Conservation (phyloP, 2,113 vertebrate species). For the Centropristis striata region DNA sequence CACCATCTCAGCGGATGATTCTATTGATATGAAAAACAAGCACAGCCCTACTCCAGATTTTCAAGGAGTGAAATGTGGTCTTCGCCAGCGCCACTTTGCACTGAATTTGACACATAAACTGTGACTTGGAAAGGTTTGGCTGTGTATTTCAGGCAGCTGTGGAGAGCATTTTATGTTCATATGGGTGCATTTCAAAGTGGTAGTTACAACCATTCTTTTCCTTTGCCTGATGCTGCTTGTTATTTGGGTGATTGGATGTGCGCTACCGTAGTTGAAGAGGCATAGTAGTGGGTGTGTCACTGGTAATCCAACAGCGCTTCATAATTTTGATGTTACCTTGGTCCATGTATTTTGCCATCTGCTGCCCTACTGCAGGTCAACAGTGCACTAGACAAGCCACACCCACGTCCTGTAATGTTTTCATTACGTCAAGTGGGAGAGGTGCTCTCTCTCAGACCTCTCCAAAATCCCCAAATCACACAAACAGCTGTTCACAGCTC, state of each 20-base stretch:
- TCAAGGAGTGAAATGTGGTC: slow-evolving; percentile 10
- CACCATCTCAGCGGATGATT: slow-evolving; percentile 44
- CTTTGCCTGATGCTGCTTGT: neutral
- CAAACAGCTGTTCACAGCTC: neutral
- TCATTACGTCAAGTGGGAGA: neutral
- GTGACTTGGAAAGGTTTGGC: slow-evolving; percentile 34
- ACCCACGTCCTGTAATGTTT: neutral
- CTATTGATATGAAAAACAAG: slow-evolving; percentile 58
- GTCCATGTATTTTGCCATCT: slow-evolving; percentile 14
- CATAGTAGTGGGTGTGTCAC: slow-evolving; percentile 17
- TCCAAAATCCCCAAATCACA: neutral
- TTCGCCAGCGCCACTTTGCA: slow-evolving; percentile 13
- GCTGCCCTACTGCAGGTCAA: neutral
- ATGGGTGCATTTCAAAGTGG: slow-evolving; percentile 25
- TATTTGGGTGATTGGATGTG: slow-evolving; percentile 29
- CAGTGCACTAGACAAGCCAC: neutral
- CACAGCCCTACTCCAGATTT: slow-evolving; percentile 21
- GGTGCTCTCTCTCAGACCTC: neutral
- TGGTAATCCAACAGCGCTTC: slow-evolving; percentile 3
- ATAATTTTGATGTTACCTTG: slow-evolving; percentile 47
- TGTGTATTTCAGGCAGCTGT: slow-evolving; percentile 41
- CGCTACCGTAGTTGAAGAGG: slow-evolving; percentile 18
- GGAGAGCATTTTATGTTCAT: neutral
- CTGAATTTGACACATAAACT: slow-evolving; percentile 48
- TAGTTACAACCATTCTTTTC: slow-evolving; percentile 16